Evolutionary conservation across 2,797 vertebrate species (phyloP).

Genomic region (Eupleurogrammus muticus): DNA sequence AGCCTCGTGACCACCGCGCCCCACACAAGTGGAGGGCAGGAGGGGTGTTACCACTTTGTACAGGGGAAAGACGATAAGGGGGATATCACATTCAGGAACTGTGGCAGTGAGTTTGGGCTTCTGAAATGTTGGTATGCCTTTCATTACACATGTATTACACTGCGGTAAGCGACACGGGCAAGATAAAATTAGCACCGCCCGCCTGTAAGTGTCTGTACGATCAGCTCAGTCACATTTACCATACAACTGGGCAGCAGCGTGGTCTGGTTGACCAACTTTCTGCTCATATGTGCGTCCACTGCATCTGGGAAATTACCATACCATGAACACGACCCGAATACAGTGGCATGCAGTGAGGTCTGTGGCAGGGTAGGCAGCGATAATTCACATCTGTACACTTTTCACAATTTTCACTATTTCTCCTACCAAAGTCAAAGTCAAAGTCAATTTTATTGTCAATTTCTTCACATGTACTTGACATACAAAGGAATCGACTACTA

Average conservation of each 20-base stretch:
- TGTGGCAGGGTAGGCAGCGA: too few species aligned
- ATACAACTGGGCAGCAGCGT: conserved; percentile 3
- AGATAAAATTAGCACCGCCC: conserved; percentile 48
- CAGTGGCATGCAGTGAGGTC: too few species aligned
- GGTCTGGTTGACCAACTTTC: not conserved
- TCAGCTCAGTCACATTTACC: not conserved
- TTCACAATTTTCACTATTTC: too few species aligned
- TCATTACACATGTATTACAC: conserved; percentile 42
- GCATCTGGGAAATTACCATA: too few species aligned
- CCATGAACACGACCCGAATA: too few species aligned
- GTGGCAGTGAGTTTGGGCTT: conserved; percentile 25
- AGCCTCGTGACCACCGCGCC: conserved; percentile 55
- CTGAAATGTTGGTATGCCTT: conserved; percentile 44
- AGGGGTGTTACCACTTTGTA: conserved; percentile 38
- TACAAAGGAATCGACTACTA: too few species aligned
- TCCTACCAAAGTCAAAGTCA: too few species aligned
- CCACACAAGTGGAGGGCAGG: conserved; percentile 30
- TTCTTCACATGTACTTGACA: too few species aligned
- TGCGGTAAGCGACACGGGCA: conserved; percentile 4
- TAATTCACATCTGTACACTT: too few species aligned
- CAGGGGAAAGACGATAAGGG: conserved; percentile 61
- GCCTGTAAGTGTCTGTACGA: conserved; percentile 19
- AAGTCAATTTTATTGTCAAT: too few species aligned
- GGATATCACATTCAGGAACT: conserved; percentile 53
- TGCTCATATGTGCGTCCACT: too few species aligned